Evolutionary conservation across 2,797 vertebrate genomes (phyloP), one percentile per base, ranked within the genome.

Genomic region (Tokudaia muenninki): DNA sequence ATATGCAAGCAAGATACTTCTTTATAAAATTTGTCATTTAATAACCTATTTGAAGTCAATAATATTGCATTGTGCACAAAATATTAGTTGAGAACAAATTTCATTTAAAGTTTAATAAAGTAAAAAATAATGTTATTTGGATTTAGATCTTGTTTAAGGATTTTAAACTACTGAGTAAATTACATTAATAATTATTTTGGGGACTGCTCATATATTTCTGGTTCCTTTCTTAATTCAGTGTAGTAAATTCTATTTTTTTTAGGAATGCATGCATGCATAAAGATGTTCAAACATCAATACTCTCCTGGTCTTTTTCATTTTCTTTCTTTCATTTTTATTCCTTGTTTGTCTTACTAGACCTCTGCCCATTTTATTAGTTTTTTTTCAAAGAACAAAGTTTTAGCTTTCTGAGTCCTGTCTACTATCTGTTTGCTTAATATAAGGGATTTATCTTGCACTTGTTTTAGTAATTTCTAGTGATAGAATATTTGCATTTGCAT

Each of bases 391-490:
- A 55, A 44, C 61, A 91, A 26, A 17, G 14, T 75, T 87, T 95
- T 82, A 16, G 3, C 16, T 75, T 82, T 55, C 19, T 75, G 57
- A 21, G 31, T 82, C 11, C 19, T 41, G 70, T 87, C 44, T 88
- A 44, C 59, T 87, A 9, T 79, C 57, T 88, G 55, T 90, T 90
- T 90, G 81, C 89, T 91, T 91, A 70, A 80, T 87, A 65, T 65
- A 63, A 82, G 8, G n/a, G 4, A 24, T 88, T 88, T 65, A 75
- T 55, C 65, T 75, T 88, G 29, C 13, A n/a, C 29, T 34, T 80
- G 63, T 63, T 92, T 87, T 87, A 63, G 57, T 72, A 44, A 52
- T 72, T 81, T 92, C 44, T 75, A 21, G 21, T 59, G 29, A 37
- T 41, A 41, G 2, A 95, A 44, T 44, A 41, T 87, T 87, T 74